These are phyloP conservation scores for Pterocles burchelli DNA, from an alignment of 2,113 vertebrate genomes.

Conservation along the genomic window DNA sequence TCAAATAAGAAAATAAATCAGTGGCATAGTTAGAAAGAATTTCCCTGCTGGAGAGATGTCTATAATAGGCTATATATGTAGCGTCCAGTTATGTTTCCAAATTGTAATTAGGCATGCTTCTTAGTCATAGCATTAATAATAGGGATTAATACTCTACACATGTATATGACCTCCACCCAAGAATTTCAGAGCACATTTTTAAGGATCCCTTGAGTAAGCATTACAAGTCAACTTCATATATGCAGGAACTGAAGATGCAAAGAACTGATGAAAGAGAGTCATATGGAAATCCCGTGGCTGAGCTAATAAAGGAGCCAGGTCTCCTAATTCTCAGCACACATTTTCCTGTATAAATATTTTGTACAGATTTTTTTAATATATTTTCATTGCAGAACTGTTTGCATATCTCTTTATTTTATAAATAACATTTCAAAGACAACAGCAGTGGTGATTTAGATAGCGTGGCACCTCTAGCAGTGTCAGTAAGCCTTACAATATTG, in stretches of 20 bases:
- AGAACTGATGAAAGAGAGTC: not conserved
- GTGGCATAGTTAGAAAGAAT: not conserved
- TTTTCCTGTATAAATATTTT: not conserved
- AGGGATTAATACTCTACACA: not conserved
- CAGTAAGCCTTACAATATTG: not conserved
- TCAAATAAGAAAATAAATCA: not conserved
- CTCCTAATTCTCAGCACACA: not conserved
- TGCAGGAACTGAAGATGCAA: not conserved
- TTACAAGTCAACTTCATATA: not conserved
- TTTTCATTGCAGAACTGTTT: not conserved
- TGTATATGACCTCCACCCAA: not conserved
- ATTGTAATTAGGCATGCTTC: not conserved
- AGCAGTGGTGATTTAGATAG: not conserved
- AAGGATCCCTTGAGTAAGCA: not conserved
- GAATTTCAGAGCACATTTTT: not conserved
- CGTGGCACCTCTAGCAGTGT: not conserved
- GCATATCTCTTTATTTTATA: not conserved
- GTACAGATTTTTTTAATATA: not conserved
- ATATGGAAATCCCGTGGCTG: not conserved
- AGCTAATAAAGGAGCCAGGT: not conserved
- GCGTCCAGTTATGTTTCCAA: not conserved
- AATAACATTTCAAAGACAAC: not conserved
- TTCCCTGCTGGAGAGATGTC: not conserved
- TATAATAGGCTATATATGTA: not conserved
- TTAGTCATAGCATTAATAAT: not conserved